Percentiles rank a stretch among this genome's conserved stretches.
These are phyloP conservation scores for Drosophila kokeensis DNA, from an alignment of 2,888 invertebrate species.

Conservation along the genomic window DNA sequence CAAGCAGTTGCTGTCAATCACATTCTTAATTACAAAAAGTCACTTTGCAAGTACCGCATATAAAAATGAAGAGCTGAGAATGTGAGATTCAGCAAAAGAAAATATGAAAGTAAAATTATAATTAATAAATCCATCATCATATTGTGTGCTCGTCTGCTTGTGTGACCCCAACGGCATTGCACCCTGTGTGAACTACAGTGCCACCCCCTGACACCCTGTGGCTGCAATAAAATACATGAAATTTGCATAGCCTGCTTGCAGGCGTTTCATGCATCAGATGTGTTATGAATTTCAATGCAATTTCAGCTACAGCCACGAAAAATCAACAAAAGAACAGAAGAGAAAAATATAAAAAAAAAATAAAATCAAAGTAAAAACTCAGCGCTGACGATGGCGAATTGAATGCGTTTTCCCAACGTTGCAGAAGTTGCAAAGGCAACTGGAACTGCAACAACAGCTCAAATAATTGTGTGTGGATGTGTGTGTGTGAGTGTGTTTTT, in stretches of 20 bases:
- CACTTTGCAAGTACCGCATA: neutral
- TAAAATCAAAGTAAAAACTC: constrained; percentile 15
- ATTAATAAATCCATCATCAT: constrained; percentile 66
- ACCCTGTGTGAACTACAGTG: constrained; percentile 18
- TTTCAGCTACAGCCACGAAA: constrained; percentile 27
- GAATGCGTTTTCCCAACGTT: constrained; percentile 54
- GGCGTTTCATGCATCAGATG: constrained; percentile 79
- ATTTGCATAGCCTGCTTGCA: constrained; percentile 72
- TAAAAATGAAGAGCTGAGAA: constrained; percentile 2
- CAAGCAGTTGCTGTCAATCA: neutral
- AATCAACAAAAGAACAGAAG: constrained; percentile 8
- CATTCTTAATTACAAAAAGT: constrained; percentile 6
- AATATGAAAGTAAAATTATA: constrained; percentile 46
- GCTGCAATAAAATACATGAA: constrained; percentile 59
- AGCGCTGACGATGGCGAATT: constrained; percentile 45
- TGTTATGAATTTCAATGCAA: constrained; percentile 78
- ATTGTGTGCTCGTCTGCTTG: constrained; percentile 12
- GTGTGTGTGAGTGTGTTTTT: neutral
- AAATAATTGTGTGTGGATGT: constrained; percentile 5
- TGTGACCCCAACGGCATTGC: neutral
- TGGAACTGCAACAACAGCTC: constrained; percentile 18
- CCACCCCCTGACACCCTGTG: constrained; percentile 25
- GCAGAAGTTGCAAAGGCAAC: constrained; percentile 45
- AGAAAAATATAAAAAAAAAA: constrained; percentile 9
- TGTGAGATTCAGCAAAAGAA: neutral